Percentiles rank a stretch among this genome's conserved stretches.
Conservation (phyloP, 2,797 vertebrate species). For the Microctenopoma lineatum region DNA sequence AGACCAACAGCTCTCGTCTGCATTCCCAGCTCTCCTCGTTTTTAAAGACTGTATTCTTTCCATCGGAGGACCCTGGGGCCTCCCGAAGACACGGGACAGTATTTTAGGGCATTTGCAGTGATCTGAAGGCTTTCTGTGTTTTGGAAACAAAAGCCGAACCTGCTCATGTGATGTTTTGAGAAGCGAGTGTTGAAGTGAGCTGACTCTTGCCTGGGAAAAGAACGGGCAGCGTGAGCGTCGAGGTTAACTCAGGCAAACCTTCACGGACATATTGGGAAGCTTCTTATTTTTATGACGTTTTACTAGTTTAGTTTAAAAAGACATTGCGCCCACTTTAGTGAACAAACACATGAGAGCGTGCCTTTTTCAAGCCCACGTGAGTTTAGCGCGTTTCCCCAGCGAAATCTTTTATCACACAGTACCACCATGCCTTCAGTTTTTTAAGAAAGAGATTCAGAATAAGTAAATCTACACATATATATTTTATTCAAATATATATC, state of each 20-base stretch:
- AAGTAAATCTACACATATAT: conserved; percentile 73
- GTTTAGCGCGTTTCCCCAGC: conserved; percentile 53
- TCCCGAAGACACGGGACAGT: conserved; percentile 56
- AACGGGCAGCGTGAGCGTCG: conserved; percentile 41
- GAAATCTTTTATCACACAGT: conserved; percentile 39
- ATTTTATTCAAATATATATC: conserved; percentile 82
- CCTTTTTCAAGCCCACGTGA: conserved; percentile 70
- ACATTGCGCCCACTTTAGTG: conserved; percentile 59
- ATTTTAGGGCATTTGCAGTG: conserved; percentile 73
- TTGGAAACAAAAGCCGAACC: conserved; percentile 18
- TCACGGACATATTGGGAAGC: conserved; percentile 53
- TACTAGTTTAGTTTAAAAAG: conserved; percentile 32
- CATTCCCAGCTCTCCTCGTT: conserved; percentile 16
- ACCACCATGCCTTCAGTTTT: conserved; percentile 80
- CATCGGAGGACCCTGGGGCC: conserved; percentile 34
- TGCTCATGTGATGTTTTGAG: conserved; percentile 43
- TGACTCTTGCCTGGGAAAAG: conserved; percentile 14
- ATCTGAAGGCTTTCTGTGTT: conserved; percentile 46
- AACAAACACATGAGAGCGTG: conserved; percentile 73
- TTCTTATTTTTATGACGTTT: conserved; percentile 60
- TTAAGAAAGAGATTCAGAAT: conserved; percentile 67
- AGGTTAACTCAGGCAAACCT: conserved; percentile 78
- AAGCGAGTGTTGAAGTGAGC: conserved; percentile 18
- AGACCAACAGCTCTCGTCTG: conserved; percentile 49
- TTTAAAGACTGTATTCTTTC: conserved; percentile 31